Conservation (phyloP, 2,113 vertebrate genomes). For the Melanocharis versteri region DNA sequence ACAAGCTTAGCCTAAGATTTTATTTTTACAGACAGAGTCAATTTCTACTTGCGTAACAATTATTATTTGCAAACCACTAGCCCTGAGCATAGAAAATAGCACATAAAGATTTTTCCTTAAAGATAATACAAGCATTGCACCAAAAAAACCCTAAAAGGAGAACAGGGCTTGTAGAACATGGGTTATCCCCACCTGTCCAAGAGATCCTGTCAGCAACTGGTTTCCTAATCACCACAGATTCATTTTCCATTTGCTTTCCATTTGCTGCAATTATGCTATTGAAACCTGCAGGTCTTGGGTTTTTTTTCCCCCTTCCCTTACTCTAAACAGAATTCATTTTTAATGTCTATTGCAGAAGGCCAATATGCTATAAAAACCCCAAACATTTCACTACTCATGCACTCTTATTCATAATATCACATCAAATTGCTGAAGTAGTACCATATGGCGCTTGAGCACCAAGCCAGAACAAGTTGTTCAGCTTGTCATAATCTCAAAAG, state of each 20-base stretch:
- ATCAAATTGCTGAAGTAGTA: conserved; percentile 69
- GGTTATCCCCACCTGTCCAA: background rate
- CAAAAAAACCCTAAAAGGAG: background rate
- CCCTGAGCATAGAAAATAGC: background rate
- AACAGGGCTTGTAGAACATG: background rate
- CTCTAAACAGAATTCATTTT: conserved; percentile 32
- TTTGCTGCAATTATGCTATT: background rate
- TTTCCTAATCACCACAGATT: background rate
- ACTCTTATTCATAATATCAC: conserved; percentile 70
- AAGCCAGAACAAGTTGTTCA: conserved; percentile 66
- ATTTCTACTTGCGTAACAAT: background rate
- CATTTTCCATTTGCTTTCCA: background rate
- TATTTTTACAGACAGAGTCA: background rate
- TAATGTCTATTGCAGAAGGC: conserved; percentile 58
- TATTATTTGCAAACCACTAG: background rate
- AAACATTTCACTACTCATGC: conserved; percentile 68
- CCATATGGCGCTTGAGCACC: conserved; percentile 60
- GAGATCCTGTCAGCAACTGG: background rate
- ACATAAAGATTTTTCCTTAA: background rate
- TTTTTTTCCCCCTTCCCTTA: background rate
- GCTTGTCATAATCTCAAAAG: conserved; percentile 67
- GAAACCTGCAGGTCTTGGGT: background rate
- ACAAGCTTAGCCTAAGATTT: background rate
- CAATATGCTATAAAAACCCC: conserved; percentile 55
- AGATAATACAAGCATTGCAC: background rate